Percentiles rank a stretch among this genome's conserved stretches.
phyloP scores from a whole-genome alignment of 2,797 vertebrate genomes.

The Nyctibius grandis region DNA sequence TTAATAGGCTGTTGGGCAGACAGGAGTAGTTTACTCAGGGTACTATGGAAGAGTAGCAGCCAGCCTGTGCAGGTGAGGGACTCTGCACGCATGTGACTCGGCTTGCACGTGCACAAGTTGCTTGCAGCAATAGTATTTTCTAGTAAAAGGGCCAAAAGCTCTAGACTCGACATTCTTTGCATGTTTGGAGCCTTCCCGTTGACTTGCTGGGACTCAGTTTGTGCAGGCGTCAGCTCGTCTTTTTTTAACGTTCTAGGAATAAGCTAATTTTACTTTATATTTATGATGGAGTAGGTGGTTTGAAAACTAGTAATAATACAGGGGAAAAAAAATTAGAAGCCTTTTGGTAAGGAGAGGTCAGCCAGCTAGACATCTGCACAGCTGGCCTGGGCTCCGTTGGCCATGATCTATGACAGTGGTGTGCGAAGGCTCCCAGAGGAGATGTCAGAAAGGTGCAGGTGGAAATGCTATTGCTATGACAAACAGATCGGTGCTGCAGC shows the following conservation, averaged over 20 bases:
- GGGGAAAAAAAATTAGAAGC: background rate
- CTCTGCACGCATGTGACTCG: rapidly evolving
- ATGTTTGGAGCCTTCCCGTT: background rate
- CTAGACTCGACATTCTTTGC: background rate
- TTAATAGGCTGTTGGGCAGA: background rate
- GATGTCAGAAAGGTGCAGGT: conserved; percentile 34
- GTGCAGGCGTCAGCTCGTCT: background rate
- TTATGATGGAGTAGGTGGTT: conserved; percentile 13
- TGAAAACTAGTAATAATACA: background rate
- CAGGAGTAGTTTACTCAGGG: background rate
- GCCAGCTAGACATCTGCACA: conserved; percentile 28
- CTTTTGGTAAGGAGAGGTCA: conserved; percentile 25
- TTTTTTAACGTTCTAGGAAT: background rate
- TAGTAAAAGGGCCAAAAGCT: background rate
- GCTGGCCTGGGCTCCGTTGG: background rate
- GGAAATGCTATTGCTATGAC: conserved; percentile 42
- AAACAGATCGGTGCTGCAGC: background rate
- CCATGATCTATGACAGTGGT: background rate
- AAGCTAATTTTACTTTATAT: conserved; percentile 11
- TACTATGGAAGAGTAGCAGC: background rate
- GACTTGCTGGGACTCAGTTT: background rate
- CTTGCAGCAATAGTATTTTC: background rate
- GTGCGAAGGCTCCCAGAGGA: background rate
- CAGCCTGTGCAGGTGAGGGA: background rate
- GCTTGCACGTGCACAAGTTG: background rate